These are phyloP conservation scores for Lottia gigantea DNA, from an alignment of 2,888 invertebrate species.

Conservation along the genomic window DNA sequence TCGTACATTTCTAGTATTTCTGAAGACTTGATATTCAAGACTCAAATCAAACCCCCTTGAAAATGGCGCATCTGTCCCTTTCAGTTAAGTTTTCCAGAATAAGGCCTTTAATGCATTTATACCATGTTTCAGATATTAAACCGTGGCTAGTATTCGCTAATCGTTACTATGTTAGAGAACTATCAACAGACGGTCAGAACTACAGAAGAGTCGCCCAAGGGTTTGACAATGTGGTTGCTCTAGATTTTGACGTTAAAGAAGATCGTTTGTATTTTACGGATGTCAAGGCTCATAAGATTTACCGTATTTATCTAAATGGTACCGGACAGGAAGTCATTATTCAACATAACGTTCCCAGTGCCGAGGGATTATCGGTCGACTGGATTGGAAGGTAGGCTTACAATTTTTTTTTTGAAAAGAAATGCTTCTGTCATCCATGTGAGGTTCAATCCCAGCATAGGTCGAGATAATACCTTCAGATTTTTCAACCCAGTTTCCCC, in stretches of 20 bases:
- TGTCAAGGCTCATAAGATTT: slow-evolving; percentile 50
- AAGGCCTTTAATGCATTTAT: too few relatives aligned
- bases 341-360: slow-evolving; percentile 49
- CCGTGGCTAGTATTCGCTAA: slow-evolving; percentile 75
- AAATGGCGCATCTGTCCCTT: too few relatives aligned
- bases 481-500: too few relatives aligned
- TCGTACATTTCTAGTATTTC: too few relatives aligned
- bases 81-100: too few relatives aligned
- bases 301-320: slow-evolving; percentile 66
- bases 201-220: slow-evolving; percentile 91
- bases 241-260: slow-evolving; percentile 59
- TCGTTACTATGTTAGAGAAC: slow-evolving; percentile 96
- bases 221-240: slow-evolving; percentile 88
- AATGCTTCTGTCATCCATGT: too few relatives aligned
- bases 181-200: slow-evolving; percentile 87
- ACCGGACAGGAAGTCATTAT: slow-evolving; percentile 54
- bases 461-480: too few relatives aligned
- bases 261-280: slow-evolving; percentile 59
- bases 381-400: slow-evolving; percentile 76
- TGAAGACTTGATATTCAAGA: too few relatives aligned
- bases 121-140: slow-evolving; percentile 48
- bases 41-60: too few relatives aligned
- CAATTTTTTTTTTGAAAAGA: slow-evolving; percentile 51
- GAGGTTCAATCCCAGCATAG: too few relatives aligned
- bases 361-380: slow-evolving; percentile 62